Evolutionary conservation across 1,140 invertebrate species (phyloP).

Genomic region (Macrocentrus cingulum): DNA sequence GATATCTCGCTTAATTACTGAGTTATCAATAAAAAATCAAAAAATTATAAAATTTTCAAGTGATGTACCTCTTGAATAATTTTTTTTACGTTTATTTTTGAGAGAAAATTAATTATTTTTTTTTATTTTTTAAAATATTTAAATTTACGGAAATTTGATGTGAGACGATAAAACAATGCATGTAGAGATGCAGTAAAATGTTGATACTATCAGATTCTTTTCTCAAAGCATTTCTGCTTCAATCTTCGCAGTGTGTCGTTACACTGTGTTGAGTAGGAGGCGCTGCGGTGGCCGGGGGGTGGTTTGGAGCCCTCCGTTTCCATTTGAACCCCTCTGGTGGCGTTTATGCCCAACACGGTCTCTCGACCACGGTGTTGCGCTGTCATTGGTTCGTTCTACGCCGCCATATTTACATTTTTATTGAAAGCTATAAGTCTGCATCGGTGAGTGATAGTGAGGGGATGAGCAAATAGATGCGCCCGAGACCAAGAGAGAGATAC

Average conservation of each 20-base stretch:
- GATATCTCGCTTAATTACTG: no score
- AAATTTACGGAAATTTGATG: no score
- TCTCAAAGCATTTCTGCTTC: slow-evolving; percentile 27
- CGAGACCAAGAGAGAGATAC: slow-evolving; percentile 13
- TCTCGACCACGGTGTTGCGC: slow-evolving; percentile 52
- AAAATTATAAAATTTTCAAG: no score
- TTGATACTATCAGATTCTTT: no score
- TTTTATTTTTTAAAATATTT: no score
- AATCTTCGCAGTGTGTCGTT: slow-evolving; percentile 25
- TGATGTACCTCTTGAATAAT: no score
- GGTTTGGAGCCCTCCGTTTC: slow-evolving; percentile 27
- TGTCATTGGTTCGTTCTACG: slow-evolving; percentile 59
- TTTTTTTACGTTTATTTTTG: no score
- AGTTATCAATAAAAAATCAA: no score
- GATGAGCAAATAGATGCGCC: slow-evolving; percentile 30
- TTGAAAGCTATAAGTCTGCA: slow-evolving; percentile 58
- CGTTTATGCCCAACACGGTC: background rate
- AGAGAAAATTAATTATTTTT: no score
- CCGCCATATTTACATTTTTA: slow-evolving; percentile 62
- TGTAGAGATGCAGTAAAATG: no score
- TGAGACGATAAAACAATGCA: no score
- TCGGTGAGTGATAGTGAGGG: slow-evolving; percentile 50
- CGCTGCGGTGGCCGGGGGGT: slow-evolving; percentile 5
- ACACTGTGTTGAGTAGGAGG: background rate
- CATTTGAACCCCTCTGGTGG: slow-evolving; percentile 34